Evolutionary conservation across 2,797 vertebrate species (phyloP).

Genomic region (Lutjanus argentimaculatus): DNA sequence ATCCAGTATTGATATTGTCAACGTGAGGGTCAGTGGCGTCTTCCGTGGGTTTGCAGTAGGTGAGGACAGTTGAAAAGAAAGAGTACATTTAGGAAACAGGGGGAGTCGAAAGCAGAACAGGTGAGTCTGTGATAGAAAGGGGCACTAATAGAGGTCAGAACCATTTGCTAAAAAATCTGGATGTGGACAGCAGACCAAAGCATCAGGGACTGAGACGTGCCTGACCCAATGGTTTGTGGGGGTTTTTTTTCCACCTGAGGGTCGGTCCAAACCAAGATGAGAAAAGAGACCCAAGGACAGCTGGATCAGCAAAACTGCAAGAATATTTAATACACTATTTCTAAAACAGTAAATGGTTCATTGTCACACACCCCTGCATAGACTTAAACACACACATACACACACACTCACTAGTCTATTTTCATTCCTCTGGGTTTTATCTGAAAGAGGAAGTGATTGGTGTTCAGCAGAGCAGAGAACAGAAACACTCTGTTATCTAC

Average conservation of each 20-base stretch:
- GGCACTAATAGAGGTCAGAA: conserved; percentile 85
- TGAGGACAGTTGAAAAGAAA: conserved; percentile 27
- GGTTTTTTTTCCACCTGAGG: conserved; percentile 28
- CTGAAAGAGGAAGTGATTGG: conserved; percentile 75
- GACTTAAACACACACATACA: conserved; percentile 14
- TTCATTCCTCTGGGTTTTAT: conserved; percentile 73
- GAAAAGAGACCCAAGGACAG: conserved; percentile 70
- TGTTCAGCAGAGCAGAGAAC: conserved; percentile 80
- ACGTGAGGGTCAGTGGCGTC: neutral
- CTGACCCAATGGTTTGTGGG: conserved; percentile 37
- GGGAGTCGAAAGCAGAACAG: neutral
- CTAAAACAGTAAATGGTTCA: conserved; percentile 54
- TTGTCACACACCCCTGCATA: conserved; percentile 51
- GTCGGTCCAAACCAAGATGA: conserved; percentile 58
- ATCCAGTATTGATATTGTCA: neutral
- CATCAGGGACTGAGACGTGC: conserved; percentile 65
- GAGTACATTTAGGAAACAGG: conserved; percentile 11
- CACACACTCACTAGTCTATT: conserved; percentile 37
- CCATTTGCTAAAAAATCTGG: conserved; percentile 79
- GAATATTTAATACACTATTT: conserved; percentile 51
- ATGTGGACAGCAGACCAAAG: conserved; percentile 69
- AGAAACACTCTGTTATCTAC: conserved; percentile 77
- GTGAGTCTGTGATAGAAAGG: conserved; percentile 59
- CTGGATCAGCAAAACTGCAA: conserved; percentile 68
- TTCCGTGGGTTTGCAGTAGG: neutral